A percentile compares a stretch with the other conserved stretches of the same genome.
Evolutionary conservation across 2,113 vertebrate species (phyloP).

Genomic region (Bathybates hornii): DNA sequence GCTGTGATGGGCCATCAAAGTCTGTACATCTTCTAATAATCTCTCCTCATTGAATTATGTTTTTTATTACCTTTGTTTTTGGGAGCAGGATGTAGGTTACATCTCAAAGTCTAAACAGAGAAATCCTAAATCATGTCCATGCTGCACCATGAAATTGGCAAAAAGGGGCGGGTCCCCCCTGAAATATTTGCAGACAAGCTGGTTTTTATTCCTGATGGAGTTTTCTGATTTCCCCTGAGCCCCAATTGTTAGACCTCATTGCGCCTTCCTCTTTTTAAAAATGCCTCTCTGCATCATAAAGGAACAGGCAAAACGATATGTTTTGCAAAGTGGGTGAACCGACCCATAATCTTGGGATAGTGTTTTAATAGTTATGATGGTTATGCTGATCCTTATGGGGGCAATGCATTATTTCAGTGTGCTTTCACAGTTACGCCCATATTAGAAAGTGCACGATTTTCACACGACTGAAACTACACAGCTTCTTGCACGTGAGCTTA

Average conservation of each 20-base stretch:
- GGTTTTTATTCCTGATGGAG: background rate
- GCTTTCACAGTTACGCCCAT: background rate
- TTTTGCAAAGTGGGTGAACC: background rate
- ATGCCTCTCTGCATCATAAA: background rate
- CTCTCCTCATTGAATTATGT: background rate
- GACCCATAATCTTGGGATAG: background rate
- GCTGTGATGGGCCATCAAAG: background rate
- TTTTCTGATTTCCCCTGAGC: background rate
- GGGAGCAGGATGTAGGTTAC: rapidly evolving
- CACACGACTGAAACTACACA: background rate
- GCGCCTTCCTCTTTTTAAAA: background rate
- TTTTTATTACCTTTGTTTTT: background rate
- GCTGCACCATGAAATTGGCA: background rate
- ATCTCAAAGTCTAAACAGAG: background rate
- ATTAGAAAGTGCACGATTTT: background rate
- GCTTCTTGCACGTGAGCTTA: background rate
- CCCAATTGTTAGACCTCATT: background rate
- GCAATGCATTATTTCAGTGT: background rate
- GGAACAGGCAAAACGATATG: background rate
- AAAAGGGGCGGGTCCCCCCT: background rate
- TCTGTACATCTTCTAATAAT: background rate
- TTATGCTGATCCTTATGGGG: background rate
- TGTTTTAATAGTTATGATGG: rapidly evolving
- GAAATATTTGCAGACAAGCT: background rate
- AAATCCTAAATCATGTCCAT: background rate